Base-by-base conservation (phyloP, 2,888 invertebrate species). In the Notocelia uddmanniana region DNA sequence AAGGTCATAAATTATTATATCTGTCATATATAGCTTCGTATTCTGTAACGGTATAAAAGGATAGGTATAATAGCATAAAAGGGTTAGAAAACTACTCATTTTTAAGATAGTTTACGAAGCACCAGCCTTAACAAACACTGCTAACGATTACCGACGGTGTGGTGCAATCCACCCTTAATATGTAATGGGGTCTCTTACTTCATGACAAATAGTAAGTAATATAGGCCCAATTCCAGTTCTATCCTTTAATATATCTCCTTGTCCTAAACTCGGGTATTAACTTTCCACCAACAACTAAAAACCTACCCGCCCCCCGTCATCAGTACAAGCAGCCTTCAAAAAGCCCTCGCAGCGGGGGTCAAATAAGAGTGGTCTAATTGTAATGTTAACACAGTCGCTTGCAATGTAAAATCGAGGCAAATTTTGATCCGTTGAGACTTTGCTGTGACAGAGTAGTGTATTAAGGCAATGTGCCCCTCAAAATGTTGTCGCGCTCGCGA, bases 341-440 rank as follows among this genome's bases (percentile, higher is more conserved):
- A 69, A 19, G 63, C 64, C 68, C 59, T 45, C 62, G 68, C 68
- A 13, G 62, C 5, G 26, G 50, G 74, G 84, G 41, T 81, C 84
- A 73, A 34, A 10, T 26, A 68, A 77, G 2, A 68, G 74, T 87
- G 84, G 88, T 74, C 78, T 73, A 78, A 82, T 85, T 84, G 81
- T 81, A 84, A 89, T 84, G 85, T 82, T 85, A 87, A 86, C 83
- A 80, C 82, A 86, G 81, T 82, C 83, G 74, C 73, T 68, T 79
- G 80, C 79, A 81, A 82, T 79, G 81, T 81, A 82, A 82, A 83
- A 80, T 80, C 78, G 75, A 79, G 79, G 78, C 82, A 82, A 87
- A 85, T 84, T 84, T 84, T 84, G 83, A 85, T 86, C 83, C 81
- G 62, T 26, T n/a, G 50, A 58, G 37, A 50, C 34, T 50, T 18